Conservation (phyloP, 2,888 invertebrate genomes). For the Microplitis deprimator region DNA sequence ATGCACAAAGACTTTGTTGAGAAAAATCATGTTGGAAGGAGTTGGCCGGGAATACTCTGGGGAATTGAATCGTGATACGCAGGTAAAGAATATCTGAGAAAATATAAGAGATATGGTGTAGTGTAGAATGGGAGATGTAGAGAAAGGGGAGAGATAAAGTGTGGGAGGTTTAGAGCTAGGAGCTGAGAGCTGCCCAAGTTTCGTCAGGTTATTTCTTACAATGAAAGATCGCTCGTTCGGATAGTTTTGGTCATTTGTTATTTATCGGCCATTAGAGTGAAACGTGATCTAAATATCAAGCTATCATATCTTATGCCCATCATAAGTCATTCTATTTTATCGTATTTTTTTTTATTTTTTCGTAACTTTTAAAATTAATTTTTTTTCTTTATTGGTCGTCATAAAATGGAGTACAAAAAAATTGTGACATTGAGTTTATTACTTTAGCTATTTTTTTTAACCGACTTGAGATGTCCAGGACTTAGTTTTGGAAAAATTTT, state of each 20-base stretch:
- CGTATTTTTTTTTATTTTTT: neutral
- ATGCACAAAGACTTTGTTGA: neutral
- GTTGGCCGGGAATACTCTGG: slow-evolving; percentile 14
- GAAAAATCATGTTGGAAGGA: neutral
- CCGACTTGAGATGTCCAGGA: no score
- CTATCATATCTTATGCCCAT: neutral
- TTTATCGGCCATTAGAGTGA: slow-evolving; percentile 60
- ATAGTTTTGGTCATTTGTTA: slow-evolving; percentile 58
- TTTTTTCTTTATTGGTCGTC: neutral
- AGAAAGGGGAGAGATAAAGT: slow-evolving; percentile 32
- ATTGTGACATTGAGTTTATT: no score
- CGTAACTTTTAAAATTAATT: neutral
- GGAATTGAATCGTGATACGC: slow-evolving; percentile 37
- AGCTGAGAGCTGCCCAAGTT: slow-evolving; percentile 26
- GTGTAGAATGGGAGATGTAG: slow-evolving; percentile 2
- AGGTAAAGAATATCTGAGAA: slow-evolving; percentile 34
- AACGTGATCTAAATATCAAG: slow-evolving; percentile 59
- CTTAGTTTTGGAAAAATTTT: no score
- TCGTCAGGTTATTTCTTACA: slow-evolving; percentile 48
- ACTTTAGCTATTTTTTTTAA: no score
- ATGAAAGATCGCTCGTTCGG: slow-evolving; percentile 54
- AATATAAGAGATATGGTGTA: slow-evolving; percentile 23
- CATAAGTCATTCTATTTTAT: neutral
- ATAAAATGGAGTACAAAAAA: no score
- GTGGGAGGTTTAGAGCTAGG: slow-evolving; percentile 7